A percentile compares a stretch with the other conserved stretches of the same genome.
Evolutionary conservation across 2,888 invertebrate species (phyloP).

Genomic region (Oligia latruncula): DNA sequence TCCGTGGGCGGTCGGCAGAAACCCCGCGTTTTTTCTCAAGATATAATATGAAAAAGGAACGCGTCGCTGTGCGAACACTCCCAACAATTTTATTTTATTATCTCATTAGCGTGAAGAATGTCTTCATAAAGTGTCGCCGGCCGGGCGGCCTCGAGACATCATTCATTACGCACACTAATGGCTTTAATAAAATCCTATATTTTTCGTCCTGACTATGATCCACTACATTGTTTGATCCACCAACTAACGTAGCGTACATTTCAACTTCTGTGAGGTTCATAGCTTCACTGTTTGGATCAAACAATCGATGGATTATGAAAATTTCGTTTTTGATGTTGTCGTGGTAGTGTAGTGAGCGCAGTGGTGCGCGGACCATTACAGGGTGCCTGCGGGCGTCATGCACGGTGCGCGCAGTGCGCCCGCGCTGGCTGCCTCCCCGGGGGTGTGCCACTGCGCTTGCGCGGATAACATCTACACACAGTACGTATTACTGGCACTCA

Average conservation of each 20-base stretch:
- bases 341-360: not conserved
- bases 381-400: constrained; percentile 73
- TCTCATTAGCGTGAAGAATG: constrained; percentile 87
- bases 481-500: constrained; percentile 70
- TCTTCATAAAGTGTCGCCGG: constrained; percentile 86
- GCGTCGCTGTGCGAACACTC: constrained; percentile 73
- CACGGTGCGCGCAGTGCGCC: constrained; percentile 25
- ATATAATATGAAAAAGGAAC: constrained; percentile 66
- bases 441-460: constrained; percentile 81
- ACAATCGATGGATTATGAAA: constrained; percentile 66
- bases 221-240: not conserved
- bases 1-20: constrained; percentile 67
- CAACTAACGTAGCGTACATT: constrained; percentile 64
- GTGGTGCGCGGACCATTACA: constrained; percentile 73
- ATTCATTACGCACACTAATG: constrained; percentile 85
- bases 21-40: constrained; percentile 63
- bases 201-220: constrained; percentile 64
- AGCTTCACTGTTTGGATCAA: not conserved
- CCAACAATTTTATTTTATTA: constrained; percentile 84
- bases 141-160: constrained; percentile 81
- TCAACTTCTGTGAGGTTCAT: constrained; percentile 43
- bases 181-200: constrained; percentile 83
- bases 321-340: not conserved
- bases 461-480: constrained; percentile 73
- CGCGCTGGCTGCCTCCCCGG: constrained; percentile 70